These are phyloP conservation scores for Gymnodraco acuticeps DNA, from an alignment of 2,797 vertebrate species.

Conservation along the genomic window DNA sequence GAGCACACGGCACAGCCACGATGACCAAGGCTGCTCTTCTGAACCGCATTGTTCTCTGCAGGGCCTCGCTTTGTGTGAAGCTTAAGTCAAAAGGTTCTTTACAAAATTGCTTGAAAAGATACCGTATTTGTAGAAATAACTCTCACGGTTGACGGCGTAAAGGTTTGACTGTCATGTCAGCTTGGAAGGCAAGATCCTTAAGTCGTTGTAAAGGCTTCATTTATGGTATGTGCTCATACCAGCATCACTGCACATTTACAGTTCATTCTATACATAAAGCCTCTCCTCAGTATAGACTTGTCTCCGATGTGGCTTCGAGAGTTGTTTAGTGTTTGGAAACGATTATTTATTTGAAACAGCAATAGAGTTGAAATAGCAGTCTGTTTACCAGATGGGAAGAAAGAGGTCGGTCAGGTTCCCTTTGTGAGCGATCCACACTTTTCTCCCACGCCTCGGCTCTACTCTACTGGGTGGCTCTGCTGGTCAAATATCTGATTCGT, in stretches of 20 bases:
- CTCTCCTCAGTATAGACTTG: slow-evolving; percentile 16
- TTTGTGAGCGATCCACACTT: slow-evolving; percentile 80
- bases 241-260: slow-evolving; percentile 29
- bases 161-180: slow-evolving; percentile 37
- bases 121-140: slow-evolving; percentile 41
- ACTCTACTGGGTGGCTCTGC: slow-evolving; percentile 74
- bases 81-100: slow-evolving; percentile 54
- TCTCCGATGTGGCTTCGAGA: slow-evolving; percentile 46
- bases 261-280: slow-evolving; percentile 17
- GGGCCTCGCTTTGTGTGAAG: slow-evolving; percentile 64
- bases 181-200: slow-evolving; percentile 36
- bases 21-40: slow-evolving; percentile 64
- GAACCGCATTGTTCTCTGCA: slow-evolving; percentile 62
- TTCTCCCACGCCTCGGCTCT: slow-evolving; percentile 78
- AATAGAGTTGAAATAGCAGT: slow-evolving; percentile 72
- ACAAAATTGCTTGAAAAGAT: slow-evolving; percentile 51
- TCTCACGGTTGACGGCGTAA: slow-evolving; percentile 41
- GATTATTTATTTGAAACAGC: slow-evolving; percentile 70
- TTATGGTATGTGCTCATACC: slow-evolving; percentile 39
- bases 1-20: slow-evolving; percentile 34
- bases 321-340: slow-evolving; percentile 57
- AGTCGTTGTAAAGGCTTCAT: slow-evolving; percentile 32
- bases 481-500: slow-evolving; percentile 85
- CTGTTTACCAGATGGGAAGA: slow-evolving; percentile 82
- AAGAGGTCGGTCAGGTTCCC: slow-evolving; percentile 76